Conservation (phyloP, 2,888 invertebrate genomes). For the Andrena fulva region DNA sequence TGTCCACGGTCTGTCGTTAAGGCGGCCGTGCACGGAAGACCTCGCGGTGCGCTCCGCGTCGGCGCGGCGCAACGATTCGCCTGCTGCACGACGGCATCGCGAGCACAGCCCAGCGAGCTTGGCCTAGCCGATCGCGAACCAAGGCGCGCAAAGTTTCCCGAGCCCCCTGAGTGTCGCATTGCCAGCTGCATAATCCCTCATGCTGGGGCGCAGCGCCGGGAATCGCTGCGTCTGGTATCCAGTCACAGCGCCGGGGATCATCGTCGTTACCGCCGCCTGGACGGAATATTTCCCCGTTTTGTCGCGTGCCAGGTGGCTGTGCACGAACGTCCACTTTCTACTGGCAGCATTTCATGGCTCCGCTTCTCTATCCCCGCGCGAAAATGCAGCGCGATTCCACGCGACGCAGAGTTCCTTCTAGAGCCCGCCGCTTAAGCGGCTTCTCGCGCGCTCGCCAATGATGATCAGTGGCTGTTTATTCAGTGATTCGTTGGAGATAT, state of each 20-base stretch:
- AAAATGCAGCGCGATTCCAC: neutral
- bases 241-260: neutral
- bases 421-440: too few relatives aligned
- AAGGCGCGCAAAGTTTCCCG: slow-evolving; percentile 35
- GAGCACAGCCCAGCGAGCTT: slow-evolving; percentile 11
- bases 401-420: too few relatives aligned
- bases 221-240: slow-evolving; percentile 39
- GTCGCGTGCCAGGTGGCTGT: neutral
- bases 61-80: slow-evolving; percentile 3
- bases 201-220: slow-evolving; percentile 40
- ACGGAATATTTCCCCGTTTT: neutral
- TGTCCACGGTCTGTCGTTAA: slow-evolving; percentile 38
- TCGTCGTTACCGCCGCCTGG: neutral
- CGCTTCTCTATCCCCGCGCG: neutral
- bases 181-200: slow-evolving; percentile 48
- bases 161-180: slow-evolving; percentile 42
- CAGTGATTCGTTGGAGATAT: too few relatives aligned
- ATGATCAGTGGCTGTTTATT: too few relatives aligned
- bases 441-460: too few relatives aligned
- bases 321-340: neutral
- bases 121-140: slow-evolving; percentile 44
- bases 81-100: slow-evolving; percentile 20
- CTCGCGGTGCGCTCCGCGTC: slow-evolving; percentile 26
- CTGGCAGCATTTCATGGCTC: neutral
- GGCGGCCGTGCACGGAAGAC: slow-evolving; percentile 37